phyloP scores from a whole-genome alignment of 2,888 invertebrate genomes.

The Cyclophora punctaria region DNA sequence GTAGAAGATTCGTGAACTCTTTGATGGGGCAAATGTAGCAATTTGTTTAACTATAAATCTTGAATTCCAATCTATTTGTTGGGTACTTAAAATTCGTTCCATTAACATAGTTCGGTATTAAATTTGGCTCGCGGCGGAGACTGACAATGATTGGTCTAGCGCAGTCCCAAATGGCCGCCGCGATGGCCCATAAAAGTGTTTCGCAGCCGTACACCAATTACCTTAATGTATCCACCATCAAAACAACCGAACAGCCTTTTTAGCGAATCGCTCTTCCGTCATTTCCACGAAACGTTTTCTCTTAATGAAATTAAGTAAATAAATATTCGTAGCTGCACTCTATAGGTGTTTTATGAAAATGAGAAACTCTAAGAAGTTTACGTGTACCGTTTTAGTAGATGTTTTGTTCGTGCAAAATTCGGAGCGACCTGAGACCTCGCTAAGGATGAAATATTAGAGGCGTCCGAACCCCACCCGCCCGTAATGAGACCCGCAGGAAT shows the following conservation, averaged over 20 bases:
- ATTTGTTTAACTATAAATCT: constrained; percentile 56
- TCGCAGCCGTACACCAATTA: constrained; percentile 66
- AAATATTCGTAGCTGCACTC: constrained; percentile 26
- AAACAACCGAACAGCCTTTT: constrained; percentile 66
- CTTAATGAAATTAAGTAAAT: constrained; percentile 61
- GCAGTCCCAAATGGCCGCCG: constrained; percentile 55
- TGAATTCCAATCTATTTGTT: constrained; percentile 51
- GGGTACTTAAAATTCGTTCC: constrained; percentile 55
- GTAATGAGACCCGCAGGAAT: constrained; percentile 70
- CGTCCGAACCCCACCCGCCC: constrained; percentile 50
- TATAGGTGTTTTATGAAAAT: constrained; percentile 47
- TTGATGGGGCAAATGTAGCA: constrained; percentile 30
- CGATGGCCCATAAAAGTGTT: constrained; percentile 66
- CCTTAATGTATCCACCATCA: constrained; percentile 68
- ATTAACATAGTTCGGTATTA: constrained; percentile 57
- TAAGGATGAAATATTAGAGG: constrained; percentile 66
- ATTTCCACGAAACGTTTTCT: constrained; percentile 50
- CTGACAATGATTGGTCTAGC: constrained; percentile 61
- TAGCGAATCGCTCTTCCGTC: constrained; percentile 51
- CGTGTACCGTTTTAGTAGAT: constrained; percentile 31
- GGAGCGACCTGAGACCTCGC: constrained; percentile 23
- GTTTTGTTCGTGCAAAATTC: constrained; percentile 31
- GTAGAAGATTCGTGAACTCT: constrained; percentile 28
- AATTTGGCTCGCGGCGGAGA: constrained; percentile 51
- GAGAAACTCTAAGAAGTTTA: constrained; percentile 33